Evolutionary conservation across 1,140 invertebrate genomes (phyloP).

Genomic region (Leptinotarsa undecemlineata): DNA sequence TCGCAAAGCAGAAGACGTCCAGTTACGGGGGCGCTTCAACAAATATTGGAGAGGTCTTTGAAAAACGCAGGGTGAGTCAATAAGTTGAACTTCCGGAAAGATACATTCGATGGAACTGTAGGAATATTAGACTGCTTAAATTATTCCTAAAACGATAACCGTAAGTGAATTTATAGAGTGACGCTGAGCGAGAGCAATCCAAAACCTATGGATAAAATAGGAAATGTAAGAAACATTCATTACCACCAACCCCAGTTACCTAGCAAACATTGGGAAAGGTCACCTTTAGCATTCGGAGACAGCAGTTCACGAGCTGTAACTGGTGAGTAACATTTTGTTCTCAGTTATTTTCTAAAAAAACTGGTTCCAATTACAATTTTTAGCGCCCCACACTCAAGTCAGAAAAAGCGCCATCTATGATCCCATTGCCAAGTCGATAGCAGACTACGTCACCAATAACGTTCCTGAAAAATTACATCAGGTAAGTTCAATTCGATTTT

Average conservation of each 20-base stretch:
- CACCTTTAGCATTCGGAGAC: slow-evolving; percentile 28
- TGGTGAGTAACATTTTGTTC: neutral
- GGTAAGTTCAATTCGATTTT: neutral
- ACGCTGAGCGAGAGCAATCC: slow-evolving; percentile 1
- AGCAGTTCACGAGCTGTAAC: slow-evolving; percentile 12
- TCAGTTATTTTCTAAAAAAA: neutral
- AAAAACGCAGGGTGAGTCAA: slow-evolving; percentile 8
- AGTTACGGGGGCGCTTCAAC: neutral
- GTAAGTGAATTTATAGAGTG: slow-evolving; percentile 13
- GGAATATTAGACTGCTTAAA: too few relatives aligned
- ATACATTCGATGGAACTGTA: too few relatives aligned
- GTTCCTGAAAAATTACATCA: slow-evolving; percentile 25
- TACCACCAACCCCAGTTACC: slow-evolving; percentile 1
- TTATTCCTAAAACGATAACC: neutral
- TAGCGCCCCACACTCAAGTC: slow-evolving; percentile 15
- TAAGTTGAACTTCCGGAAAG: neutral
- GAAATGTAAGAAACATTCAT: slow-evolving; percentile 4
- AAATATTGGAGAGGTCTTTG: slow-evolving; percentile 6
- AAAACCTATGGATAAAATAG: slow-evolving; percentile 8
- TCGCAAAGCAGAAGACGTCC: slow-evolving; percentile 10
- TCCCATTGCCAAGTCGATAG: slow-evolving; percentile 51
- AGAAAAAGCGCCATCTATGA: slow-evolving; percentile 44
- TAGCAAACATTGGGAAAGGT: slow-evolving; percentile 27
- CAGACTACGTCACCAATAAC: slow-evolving; percentile 48
- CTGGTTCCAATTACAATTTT: neutral